Evolutionary conservation across 1,140 invertebrate species (phyloP).

Genomic region (Macrocentrus cingulum): DNA sequence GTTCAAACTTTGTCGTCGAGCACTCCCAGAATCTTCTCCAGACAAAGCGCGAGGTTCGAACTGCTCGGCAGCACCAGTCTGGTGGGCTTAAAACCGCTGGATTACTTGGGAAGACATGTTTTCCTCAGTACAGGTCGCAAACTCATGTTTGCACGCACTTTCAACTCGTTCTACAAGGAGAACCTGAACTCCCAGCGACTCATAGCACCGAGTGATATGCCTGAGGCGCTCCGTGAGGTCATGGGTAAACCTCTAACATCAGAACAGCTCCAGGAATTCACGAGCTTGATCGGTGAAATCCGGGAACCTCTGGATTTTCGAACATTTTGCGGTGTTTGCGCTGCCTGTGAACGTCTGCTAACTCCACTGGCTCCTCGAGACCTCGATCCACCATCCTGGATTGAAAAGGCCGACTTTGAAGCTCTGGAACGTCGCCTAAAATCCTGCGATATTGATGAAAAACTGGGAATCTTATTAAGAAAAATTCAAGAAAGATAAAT

Average conservation of each 20-base stretch:
- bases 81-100: constrained; percentile 56
- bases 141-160: constrained; percentile 63
- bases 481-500: constrained; percentile 41
- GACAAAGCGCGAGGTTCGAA: constrained; percentile 67
- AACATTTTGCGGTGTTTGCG: constrained; percentile 70
- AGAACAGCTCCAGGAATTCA: constrained; percentile 56
- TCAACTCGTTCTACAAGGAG: constrained; percentile 58
- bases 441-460: constrained; percentile 26
- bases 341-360: constrained; percentile 65
- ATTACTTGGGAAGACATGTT: constrained; percentile 65
- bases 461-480: constrained; percentile 39
- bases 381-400: constrained; percentile 57
- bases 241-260: constrained; percentile 63
- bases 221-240: constrained; percentile 63
- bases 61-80: constrained; percentile 65
- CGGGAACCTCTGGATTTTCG: constrained; percentile 63
- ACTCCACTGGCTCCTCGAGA: constrained; percentile 56
- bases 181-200: constrained; percentile 42
- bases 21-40: constrained; percentile 65
- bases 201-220: constrained; percentile 53
- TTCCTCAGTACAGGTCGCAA: constrained; percentile 65
- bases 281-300: constrained; percentile 56
- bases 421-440: constrained; percentile 43
- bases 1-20: constrained; percentile 51
- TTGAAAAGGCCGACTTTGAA: constrained; percentile 50